Evolutionary conservation across 2,113 vertebrate genomes (phyloP).

Genomic region (Copsychus sechellarum): DNA sequence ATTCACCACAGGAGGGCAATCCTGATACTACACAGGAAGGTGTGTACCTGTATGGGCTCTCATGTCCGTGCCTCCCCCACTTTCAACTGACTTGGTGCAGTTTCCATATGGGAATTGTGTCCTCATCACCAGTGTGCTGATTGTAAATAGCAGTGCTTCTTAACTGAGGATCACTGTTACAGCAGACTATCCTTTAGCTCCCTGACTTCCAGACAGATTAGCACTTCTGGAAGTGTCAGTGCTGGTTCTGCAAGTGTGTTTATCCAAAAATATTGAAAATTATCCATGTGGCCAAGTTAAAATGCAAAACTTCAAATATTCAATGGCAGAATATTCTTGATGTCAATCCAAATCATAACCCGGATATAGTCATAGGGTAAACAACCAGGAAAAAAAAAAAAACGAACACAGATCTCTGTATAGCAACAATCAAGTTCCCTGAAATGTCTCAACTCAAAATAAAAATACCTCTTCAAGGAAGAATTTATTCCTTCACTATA

Average conservation of each 20-base stretch:
- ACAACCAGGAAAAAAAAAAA: neutral
- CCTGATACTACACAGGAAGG: neutral
- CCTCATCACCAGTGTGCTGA: neutral
- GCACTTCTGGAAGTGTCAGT: neutral
- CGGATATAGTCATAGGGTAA: neutral
- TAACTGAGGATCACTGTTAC: neutral
- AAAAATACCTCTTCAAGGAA: neutral
- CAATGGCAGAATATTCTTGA: neutral
- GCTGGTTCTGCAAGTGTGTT: neutral
- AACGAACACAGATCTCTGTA: neutral
- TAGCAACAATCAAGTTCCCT: neutral
- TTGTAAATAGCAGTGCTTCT: neutral
- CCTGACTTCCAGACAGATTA: neutral
- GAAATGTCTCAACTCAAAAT: neutral
- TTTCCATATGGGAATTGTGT: neutral
- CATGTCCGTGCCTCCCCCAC: accelerated
- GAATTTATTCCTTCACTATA: neutral
- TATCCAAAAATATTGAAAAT: neutral
- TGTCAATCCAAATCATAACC: neutral
- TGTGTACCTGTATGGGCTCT: neutral
- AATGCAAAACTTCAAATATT: neutral
- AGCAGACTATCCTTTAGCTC: neutral
- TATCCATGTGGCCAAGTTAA: neutral
- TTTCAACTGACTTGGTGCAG: no score
- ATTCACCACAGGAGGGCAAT: neutral